Conservation (phyloP, 2,113 vertebrate species). For the Boulengeromyrus knoepffleri region DNA sequence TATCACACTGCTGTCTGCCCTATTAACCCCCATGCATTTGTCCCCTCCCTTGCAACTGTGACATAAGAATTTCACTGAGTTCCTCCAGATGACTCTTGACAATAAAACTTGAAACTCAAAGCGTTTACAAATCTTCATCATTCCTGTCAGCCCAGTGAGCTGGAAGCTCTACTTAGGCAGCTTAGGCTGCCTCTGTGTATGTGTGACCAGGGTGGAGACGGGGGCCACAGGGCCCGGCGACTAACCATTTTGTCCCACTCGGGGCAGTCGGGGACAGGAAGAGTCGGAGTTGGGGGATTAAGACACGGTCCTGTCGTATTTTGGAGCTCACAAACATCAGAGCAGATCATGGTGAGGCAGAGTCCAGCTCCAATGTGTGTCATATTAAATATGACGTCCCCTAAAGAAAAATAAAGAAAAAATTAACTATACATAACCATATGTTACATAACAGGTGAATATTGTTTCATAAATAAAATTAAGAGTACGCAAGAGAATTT, state of each 20-base stretch:
- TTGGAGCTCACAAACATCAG: constrained; percentile 40
- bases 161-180: not conserved
- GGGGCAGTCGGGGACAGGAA: constrained; percentile 33
- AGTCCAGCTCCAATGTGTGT: constrained; percentile 43
- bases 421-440: not conserved
- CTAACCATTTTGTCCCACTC: constrained; percentile 49
- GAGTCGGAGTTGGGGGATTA: not conserved
- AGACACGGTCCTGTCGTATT: constrained; percentile 37
- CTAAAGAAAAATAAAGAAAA: constrained; percentile 25
- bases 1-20: not conserved
- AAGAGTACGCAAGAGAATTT: not conserved
- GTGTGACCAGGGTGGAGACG: not conserved
- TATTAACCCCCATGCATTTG: not conserved
- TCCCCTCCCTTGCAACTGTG: not conserved
- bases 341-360: constrained; percentile 53
- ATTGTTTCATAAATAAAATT: not conserved
- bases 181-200: not conserved
- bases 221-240: not conserved
- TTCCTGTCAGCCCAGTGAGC: not conserved
- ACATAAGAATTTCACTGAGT: not conserved
- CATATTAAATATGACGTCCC: constrained; percentile 35
- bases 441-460: not conserved
- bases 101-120: not conserved
- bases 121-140: not conserved
- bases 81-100: not conserved